Evolutionary conservation across 2,888 invertebrate genomes (phyloP), one percentile per base, ranked within the genome.

Genomic region (Poecilus cupreus): DNA sequence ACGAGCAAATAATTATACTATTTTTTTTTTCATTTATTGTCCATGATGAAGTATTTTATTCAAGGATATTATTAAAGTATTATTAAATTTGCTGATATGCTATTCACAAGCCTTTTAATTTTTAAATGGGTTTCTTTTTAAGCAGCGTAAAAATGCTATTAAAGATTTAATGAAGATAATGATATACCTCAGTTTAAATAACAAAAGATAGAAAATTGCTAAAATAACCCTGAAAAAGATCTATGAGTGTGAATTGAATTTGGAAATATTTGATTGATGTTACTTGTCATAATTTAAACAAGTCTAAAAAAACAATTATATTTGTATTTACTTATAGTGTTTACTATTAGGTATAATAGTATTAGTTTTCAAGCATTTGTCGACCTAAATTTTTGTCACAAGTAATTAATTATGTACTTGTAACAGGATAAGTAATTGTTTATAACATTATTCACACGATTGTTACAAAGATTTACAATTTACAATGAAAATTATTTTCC

Each of bases 391-490:
- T 68, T 32, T 68, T 39, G 26, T 26, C 24, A 37, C n/a, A 37
- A 11, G 18, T 68, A 68, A 68, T 68, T 32, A 68, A 32, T 68
- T 37, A 18, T n/a, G n/a, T n/a, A 16, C 64, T 32, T 32, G 32
- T 37, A 68, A 37, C 4, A 13, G 26, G 37, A 11, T 37, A 26
- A 16, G 64, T 64, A 68, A 68, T 68, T 68, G 37, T 68, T 68
- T 57, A 20, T 20, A 20, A 24, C n/a, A 8, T 6, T 37, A 18
- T 68, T 68, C 64, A 37, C 64, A 68, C 37, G 37, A 68, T 68
- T 68, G 64, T 68, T 68, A 68, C 13, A 68, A 37, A 68, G 64
- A 68, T 68, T 68, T 68, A 68, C 64, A 68, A 68, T 68, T 68
- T 68, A 68, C 64, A 68, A 68, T 20, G n/a, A 32, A 68, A 68